These are phyloP conservation scores for Artemia sinica DNA, from an alignment of 2,888 invertebrate species.

Conservation along the genomic window DNA sequence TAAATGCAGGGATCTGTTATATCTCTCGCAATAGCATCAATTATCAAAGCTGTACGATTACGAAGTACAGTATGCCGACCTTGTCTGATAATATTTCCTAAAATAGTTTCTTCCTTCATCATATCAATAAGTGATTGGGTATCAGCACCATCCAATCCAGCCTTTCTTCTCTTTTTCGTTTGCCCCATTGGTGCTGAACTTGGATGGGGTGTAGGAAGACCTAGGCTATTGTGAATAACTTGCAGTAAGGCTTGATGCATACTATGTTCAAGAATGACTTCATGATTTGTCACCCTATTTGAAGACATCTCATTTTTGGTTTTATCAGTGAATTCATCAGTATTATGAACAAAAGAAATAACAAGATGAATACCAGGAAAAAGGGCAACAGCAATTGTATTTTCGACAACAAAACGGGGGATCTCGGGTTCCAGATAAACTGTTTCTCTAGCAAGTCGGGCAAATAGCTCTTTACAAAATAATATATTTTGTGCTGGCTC, in stretches of 20 bases:
- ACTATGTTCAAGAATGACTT: slow-evolving; percentile 85
- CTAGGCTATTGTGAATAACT: slow-evolving; percentile 38
- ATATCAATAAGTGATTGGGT: slow-evolving; percentile 69
- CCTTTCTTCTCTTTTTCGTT: slow-evolving; percentile 72
- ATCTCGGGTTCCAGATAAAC: slow-evolving; percentile 80
- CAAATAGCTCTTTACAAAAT: slow-evolving; percentile 89
- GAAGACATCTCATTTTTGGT: slow-evolving; percentile 33
- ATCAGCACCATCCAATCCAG: slow-evolving; percentile 78
- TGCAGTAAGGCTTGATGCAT: slow-evolving; percentile 80
- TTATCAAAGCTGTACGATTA: slow-evolving; percentile 71
- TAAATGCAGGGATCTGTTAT: slow-evolving; percentile 86
- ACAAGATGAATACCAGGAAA: slow-evolving; percentile 81
- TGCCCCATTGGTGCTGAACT: slow-evolving; percentile 82
- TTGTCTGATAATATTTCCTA: slow-evolving; percentile 89
- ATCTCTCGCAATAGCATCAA: slow-evolving; percentile 80
- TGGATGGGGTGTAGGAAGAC: slow-evolving; percentile 47
- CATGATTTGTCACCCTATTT: slow-evolving; percentile 46
- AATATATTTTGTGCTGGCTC: slow-evolving; percentile 92
- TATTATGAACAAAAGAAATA: slow-evolving; percentile 73
- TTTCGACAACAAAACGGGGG: slow-evolving; percentile 90
- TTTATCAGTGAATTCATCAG: slow-evolving; percentile 38
- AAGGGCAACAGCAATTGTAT: slow-evolving; percentile 85
- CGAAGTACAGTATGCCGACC: slow-evolving; percentile 88
- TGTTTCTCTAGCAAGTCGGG: slow-evolving; percentile 81
- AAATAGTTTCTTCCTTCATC: slow-evolving; percentile 70